Percentiles rank a stretch among this genome's conserved stretches.
phyloP scores from a whole-genome alignment of 1,140 invertebrate genomes.

The Drosophila navojoa region DNA sequence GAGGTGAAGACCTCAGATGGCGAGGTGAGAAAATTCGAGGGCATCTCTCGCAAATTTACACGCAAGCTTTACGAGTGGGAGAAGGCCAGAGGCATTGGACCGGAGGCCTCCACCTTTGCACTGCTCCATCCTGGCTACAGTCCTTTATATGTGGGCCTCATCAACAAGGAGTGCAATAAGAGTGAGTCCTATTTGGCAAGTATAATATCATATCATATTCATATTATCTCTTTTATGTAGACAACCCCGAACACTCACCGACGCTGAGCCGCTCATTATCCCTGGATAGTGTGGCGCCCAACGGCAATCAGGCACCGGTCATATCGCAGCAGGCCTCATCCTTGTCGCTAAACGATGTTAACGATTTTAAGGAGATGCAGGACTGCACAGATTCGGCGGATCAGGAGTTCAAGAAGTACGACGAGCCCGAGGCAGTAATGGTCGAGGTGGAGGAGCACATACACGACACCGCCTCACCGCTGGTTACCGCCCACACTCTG shows the following conservation, averaged over 20 bases:
- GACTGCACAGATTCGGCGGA: constrained; percentile 83
- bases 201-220: neutral
- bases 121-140: constrained; percentile 87
- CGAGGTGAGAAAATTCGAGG: constrained; percentile 91
- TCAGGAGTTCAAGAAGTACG: constrained; percentile 82
- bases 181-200: constrained; percentile 35
- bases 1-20: constrained; percentile 92
- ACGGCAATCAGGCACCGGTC: constrained; percentile 82
- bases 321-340: constrained; percentile 88
- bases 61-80: constrained; percentile 96
- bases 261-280: constrained; percentile 88
- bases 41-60: constrained; percentile 94
- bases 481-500: constrained; percentile 86
- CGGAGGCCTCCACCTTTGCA: constrained; percentile 92
- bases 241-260: constrained; percentile 67
- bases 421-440: constrained; percentile 87
- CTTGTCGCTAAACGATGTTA: constrained; percentile 88
- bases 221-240: constrained; percentile 7
- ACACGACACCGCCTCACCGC: constrained; percentile 87
- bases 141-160: constrained; percentile 75
- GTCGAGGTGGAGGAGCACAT: constrained; percentile 89
- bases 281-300: constrained; percentile 87
- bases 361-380: constrained; percentile 85
- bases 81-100: constrained; percentile 91
- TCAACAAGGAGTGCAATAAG: constrained; percentile 69